Base-by-base conservation (phyloP, 2,888 invertebrate genomes). In the Chrysolina americana region DNA sequence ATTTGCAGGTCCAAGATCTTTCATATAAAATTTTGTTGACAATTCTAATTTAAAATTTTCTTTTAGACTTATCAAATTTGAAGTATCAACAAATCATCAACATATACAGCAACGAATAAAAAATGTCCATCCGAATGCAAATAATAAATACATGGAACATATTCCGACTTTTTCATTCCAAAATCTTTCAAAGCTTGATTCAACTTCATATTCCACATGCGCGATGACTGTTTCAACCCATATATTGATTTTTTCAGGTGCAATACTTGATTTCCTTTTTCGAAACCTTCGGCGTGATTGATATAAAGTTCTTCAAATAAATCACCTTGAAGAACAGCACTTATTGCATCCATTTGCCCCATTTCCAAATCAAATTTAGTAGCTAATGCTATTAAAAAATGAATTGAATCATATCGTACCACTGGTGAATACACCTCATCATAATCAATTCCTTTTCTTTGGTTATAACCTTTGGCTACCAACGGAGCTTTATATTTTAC, bases 241-340 rank as follows among this genome's bases (percentile, higher is more conserved):
- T 28, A 28, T 3, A 28, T 41, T 63, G 21, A 23, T 36, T 63
- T 63, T 28, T 63, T 63, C 15, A 63, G 13, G 9, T 15, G 63
- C 23, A 23, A 63, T 63, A 15, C 63, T 36, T 63, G 3, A 36
- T 41, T 41, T 63, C 21, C 47, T 47, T 13, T 13, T 2, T 44
- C 47, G 19, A 41, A 68, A 41, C 56, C 68, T 68, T 68, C 41
- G 15, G 68, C 59, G 41, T 68, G 68, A 15, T 68, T 53, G 41
- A 68, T 53, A 41, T 68, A 50, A 68, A 50, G 50, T 36, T 56
- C 59, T 19, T 59, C 19, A 59, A 23, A 21, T 13, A 59, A 28
- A 17, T 59, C 59, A 59, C 19, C 28, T 23, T 59, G 21, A 10
- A 59, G 59, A 59, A 59, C 28, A 23, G 23, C 59, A 59, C 59